Evolutionary conservation across 2,113 vertebrate genomes (phyloP).

Genomic region (Ovis canadensis): DNA sequence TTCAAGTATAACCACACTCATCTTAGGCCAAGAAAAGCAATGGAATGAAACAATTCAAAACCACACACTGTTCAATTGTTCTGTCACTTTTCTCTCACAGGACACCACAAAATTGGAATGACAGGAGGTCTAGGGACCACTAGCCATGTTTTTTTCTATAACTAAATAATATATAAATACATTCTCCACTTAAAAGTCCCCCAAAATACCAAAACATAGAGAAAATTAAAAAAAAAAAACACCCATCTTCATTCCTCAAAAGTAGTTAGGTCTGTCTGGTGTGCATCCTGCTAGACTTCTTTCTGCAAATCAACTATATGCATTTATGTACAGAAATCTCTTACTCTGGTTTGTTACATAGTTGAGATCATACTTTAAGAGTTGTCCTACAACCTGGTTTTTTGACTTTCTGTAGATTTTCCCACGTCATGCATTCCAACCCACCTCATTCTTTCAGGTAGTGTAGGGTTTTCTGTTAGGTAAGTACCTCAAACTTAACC

Average conservation of each 20-base stretch:
- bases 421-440: neutral
- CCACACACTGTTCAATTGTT: neutral
- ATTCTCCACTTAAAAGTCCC: neutral
- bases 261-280: neutral
- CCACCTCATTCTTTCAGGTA: neutral
- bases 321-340: neutral
- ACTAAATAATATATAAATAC: neutral
- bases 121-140: neutral
- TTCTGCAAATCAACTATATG: neutral
- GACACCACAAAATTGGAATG: neutral
- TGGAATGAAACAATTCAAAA: neutral
- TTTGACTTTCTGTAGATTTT: neutral
- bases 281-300: neutral
- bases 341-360: neutral
- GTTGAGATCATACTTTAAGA: neutral
- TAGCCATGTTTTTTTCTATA: neutral
- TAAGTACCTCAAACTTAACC: neutral
- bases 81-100: neutral
- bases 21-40: conserved; percentile 13
- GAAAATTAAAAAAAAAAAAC: neutral
- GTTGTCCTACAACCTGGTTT: neutral
- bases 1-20: neutral
- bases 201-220: neutral
- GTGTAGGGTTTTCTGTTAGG: neutral
- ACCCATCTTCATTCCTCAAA: neutral